Evolutionary conservation across 2,113 vertebrate species (phyloP), one percentile per base, ranked within the genome.

Genomic region (Alces alces): DNA sequence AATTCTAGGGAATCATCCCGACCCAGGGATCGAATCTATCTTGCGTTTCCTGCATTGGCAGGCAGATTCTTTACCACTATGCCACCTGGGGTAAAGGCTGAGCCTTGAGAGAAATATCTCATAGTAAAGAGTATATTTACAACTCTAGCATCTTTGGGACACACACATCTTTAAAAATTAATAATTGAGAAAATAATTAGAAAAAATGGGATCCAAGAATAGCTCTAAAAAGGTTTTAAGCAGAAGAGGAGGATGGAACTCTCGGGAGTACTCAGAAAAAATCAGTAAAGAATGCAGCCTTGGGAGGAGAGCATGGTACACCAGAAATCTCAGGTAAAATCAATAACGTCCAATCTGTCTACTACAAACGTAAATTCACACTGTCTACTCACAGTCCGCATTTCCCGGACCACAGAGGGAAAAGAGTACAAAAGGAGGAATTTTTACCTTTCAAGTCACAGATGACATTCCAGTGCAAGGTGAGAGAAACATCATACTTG

Each of bases 361-460:
- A 39, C 83, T 93, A 12, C 78, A 83, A 70, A 82, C 43, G 8
- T 45, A 82, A 28, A 73, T 86, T 27, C 54, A 36, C 8, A 3
- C 36, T 54, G 45, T 61, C 47, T 86, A 58, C 15, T 55, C 17
- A 50, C 87, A 43, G 55, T 55, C 60, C 78, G n/a, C 14, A 30
- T 91, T 88, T 95, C 54, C 79, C 19, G 28, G 57, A 60, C 15
- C 60, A 55, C 73, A 86, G 70, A 86, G 23, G 25, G 23, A 84
- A 78, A 12, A 57, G 45, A 80, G 28, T 12, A 94, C 57, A 54
- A 79, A 95, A 92, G 73, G 39, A 95, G 16, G 3, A 64, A 45
- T 61, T 91, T 86, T 93, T 93, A n/a, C 61, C 83, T 97, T 90
- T 87, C 85, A 85, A 80, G 80, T 84, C n/a, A 39, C 45, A 88